A percentile compares a stretch with the other conserved stretches of the same genome.
Conservation (phyloP, 2,797 vertebrate genomes). For the Epinephelus awoara region DNA sequence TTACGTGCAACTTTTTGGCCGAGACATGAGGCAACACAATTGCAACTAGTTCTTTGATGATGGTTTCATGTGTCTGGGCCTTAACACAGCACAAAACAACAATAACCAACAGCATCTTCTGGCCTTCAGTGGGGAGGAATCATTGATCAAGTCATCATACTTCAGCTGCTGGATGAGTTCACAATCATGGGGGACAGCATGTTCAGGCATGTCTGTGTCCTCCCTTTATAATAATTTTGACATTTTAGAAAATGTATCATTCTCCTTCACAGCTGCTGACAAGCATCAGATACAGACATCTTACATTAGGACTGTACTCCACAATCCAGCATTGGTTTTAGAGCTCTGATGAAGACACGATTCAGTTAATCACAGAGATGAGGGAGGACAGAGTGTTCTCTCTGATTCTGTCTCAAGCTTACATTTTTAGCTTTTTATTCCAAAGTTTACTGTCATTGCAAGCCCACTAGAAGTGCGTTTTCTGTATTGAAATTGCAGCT, state of each 20-base stretch:
- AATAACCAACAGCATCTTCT: neutral
- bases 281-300: neutral
- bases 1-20: too few species aligned
- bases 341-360: neutral
- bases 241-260: neutral
- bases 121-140: neutral
- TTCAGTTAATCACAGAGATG: neutral
- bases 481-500: slow-evolving; percentile 32
- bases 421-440: neutral
- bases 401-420: neutral
- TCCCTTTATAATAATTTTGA: neutral
- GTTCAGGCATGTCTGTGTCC: too few species aligned
- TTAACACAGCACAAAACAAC: too few species aligned
- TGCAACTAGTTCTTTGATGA: too few species aligned
- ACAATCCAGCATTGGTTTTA: neutral
- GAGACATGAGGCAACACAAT: too few species aligned
- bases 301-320: neutral
- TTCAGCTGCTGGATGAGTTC: neutral
- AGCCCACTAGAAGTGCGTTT: neutral
- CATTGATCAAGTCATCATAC: neutral
- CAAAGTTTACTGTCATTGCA: neutral
- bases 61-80: too few species aligned
- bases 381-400: neutral
- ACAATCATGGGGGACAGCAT: too few species aligned
- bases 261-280: neutral